phyloP scores from a whole-genome alignment of 2,888 invertebrate species.

The Monopis laevigella region DNA sequence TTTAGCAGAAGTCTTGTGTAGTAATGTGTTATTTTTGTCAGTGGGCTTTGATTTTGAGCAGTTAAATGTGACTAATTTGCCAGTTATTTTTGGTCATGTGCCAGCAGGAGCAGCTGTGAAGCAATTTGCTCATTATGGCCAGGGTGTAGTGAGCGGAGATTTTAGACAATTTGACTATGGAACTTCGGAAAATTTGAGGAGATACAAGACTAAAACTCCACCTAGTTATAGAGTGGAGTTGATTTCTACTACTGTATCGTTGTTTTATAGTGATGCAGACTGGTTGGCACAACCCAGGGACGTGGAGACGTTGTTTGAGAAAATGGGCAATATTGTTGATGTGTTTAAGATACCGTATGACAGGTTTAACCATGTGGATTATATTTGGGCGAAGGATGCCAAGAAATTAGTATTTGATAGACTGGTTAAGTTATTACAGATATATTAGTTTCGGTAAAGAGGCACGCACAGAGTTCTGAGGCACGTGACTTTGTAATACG shows the following conservation, averaged over 20 bases:
- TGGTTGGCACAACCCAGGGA: conserved; percentile 70
- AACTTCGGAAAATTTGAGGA: conserved; percentile 26
- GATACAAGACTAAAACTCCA: conserved; percentile 33
- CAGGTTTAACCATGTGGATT: conserved; percentile 49
- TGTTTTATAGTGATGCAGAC: conserved; percentile 64
- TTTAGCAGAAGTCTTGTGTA: conserved; percentile 61
- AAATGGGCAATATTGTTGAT: conserved; percentile 61
- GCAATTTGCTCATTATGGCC: conserved; percentile 64
- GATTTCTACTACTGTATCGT: conserved; percentile 35
- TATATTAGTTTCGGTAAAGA: no score
- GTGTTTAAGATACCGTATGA: conserved; percentile 64
- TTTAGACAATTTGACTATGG: conserved; percentile 44
- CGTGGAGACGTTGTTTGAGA: conserved; percentile 55
- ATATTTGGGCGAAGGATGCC: conserved; percentile 39
- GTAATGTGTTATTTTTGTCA: conserved; percentile 66
- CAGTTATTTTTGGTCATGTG: conserved; percentile 58
- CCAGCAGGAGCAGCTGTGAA: conserved; percentile 65
- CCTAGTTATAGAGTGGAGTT: conserved; percentile 36
- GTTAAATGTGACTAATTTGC: conserved; percentile 66
- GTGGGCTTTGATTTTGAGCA: conserved; percentile 66
- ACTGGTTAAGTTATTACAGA: conserved; percentile 15
- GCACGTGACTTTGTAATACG: no score
- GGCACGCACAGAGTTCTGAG: no score
- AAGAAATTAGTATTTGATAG: conserved; percentile 27
- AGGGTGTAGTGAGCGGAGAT: conserved; percentile 38